A percentile compares a stretch with the other conserved stretches of the same genome.
phyloP scores from a whole-genome alignment of 2,888 invertebrate species.

The Lacanobia wlatinum region DNA sequence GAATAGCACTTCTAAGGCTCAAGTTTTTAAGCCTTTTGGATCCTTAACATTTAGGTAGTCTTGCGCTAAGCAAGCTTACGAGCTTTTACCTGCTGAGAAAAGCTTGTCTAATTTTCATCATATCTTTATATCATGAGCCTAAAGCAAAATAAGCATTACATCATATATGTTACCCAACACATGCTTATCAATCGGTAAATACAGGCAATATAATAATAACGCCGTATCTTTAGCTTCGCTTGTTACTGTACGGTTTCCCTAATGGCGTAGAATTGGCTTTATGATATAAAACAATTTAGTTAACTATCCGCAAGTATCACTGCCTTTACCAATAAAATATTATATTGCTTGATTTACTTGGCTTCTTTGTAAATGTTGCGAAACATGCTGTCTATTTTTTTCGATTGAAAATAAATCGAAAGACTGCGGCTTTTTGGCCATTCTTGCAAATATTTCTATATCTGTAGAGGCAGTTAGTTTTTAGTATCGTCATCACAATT shows the following conservation, averaged over 20 bases:
- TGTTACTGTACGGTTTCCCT: conserved; percentile 37
- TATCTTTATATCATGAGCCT: background rate
- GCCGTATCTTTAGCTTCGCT: conserved; percentile 48
- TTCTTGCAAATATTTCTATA: no score
- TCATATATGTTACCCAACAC: background rate
- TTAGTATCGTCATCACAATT: no score
- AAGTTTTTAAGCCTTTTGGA: no score
- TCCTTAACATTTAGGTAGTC: background rate
- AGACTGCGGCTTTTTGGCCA: background rate
- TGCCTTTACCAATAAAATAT: conserved; percentile 53
- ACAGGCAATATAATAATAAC: conserved; percentile 24
- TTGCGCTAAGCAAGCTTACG: no score
- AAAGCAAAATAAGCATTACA: conserved; percentile 11
- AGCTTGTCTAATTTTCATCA: background rate
- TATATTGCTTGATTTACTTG: conserved; percentile 36
- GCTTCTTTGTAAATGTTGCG: conserved; percentile 45
- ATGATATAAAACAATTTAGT: conserved; percentile 70
- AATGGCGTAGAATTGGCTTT: conserved; percentile 60
- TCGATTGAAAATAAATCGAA: background rate
- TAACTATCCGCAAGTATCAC: conserved; percentile 55
- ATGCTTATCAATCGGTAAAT: conserved; percentile 20
- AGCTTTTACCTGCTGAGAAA: background rate
- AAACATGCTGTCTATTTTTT: background rate
- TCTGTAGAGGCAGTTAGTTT: no score
- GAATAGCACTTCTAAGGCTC: no score